Evolutionary conservation across 2,113 vertebrate genomes (phyloP).

Genomic region (Notarius quadriscutis): DNA sequence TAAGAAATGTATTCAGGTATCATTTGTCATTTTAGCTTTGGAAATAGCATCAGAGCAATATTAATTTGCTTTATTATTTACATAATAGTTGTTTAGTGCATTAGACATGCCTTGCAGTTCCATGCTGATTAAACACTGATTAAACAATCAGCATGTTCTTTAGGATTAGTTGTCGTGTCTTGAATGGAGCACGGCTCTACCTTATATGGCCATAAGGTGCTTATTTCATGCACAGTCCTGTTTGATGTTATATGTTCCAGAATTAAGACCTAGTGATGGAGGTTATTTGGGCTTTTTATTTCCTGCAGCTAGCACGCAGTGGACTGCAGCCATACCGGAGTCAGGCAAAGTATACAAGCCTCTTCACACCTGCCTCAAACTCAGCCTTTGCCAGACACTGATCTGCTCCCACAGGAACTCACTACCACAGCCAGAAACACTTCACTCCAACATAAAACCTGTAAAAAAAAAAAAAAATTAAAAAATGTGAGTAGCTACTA

Average conservation of each 20-base stretch:
- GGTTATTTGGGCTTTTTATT: slow-evolving; percentile 37
- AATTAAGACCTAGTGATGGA: slow-evolving; percentile 9
- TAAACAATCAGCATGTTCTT: neutral
- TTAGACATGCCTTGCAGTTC: slow-evolving; percentile 20
- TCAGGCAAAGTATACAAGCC: slow-evolving; percentile 33
- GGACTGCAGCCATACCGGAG: slow-evolving; percentile 52
- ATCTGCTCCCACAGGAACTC: slow-evolving; percentile 41
- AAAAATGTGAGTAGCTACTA: neutral
- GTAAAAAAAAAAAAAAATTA: neutral
- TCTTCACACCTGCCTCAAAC: slow-evolving; percentile 53
- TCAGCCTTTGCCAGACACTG: slow-evolving; percentile 36
- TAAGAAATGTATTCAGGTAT: slow-evolving; percentile 23
- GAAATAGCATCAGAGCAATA: slow-evolving; percentile 34
- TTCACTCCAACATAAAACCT: slow-evolving; percentile 7
- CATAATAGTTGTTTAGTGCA: slow-evolving; percentile 4
- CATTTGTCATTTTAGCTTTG: slow-evolving; percentile 42
- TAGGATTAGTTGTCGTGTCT: slow-evolving; percentile 16
- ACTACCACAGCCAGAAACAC: slow-evolving; percentile 27
- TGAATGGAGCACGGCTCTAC: slow-evolving; percentile 4
- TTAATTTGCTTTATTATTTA: slow-evolving; percentile 22
- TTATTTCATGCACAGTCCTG: slow-evolving; percentile 8
- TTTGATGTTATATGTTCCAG: slow-evolving; percentile 32
- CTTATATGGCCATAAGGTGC: slow-evolving; percentile 6
- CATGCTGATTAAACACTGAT: slow-evolving; percentile 21
- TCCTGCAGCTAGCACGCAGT: slow-evolving; percentile 48